Conservation (phyloP, 2,888 invertebrate species). For the Hemithea aestivaria region DNA sequence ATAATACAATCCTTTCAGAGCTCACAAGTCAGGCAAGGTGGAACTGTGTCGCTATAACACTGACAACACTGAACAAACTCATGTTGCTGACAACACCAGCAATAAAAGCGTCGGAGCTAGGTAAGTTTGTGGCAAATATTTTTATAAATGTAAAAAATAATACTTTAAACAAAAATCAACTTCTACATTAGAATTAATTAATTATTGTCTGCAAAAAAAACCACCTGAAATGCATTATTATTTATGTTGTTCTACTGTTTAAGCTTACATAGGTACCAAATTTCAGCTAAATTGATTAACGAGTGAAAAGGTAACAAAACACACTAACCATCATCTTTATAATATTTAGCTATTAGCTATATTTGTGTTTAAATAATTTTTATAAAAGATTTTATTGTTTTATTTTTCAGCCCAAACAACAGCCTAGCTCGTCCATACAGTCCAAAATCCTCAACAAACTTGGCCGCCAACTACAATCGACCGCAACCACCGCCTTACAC, state of each 20-base stretch:
- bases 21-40: slow-evolving; percentile 54
- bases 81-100: slow-evolving; percentile 60
- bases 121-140: slow-evolving; percentile 39
- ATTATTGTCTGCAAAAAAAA: too few species aligned
- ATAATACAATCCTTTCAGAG: slow-evolving; percentile 43
- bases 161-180: too few species aligned
- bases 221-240: too few species aligned
- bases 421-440: slow-evolving; percentile 75
- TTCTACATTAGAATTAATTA: too few species aligned
- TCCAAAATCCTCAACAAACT: slow-evolving; percentile 63
- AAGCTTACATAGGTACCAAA: too few species aligned
- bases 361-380: too few species aligned
- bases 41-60: slow-evolving; percentile 66
- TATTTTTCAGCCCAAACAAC: slow-evolving; percentile 73
- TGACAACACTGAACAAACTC: slow-evolving; percentile 63
- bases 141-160: too few species aligned
- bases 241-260: too few species aligned
- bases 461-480: slow-evolving; percentile 65
- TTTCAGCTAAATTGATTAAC: too few species aligned
- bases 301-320: too few species aligned
- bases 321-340: too few species aligned
- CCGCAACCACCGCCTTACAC: slow-evolving; percentile 73
- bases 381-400: slow-evolving; percentile 1
- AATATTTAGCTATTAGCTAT: too few species aligned
- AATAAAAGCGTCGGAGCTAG: slow-evolving; percentile 59